These are phyloP conservation scores for Nothura maculosa DNA, from an alignment of 2,797 vertebrate species.

Conservation along the genomic window DNA sequence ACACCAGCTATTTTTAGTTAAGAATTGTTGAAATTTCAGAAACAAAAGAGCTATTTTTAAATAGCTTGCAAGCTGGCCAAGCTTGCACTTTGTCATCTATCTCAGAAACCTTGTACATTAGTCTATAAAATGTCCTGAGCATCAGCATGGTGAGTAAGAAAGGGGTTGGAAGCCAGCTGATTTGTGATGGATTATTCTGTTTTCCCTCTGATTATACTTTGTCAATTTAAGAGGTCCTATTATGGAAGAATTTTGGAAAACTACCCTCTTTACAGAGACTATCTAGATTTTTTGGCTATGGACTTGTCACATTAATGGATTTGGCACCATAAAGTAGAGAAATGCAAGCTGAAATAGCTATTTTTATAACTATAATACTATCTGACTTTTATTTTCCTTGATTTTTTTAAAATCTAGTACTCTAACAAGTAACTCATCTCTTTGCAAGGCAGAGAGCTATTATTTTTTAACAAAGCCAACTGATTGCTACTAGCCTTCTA, in stretches of 20 bases:
- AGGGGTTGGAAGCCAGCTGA: neutral
- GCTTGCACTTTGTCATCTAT: neutral
- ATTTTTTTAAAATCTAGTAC: neutral
- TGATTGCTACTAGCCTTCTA: conserved; percentile 10
- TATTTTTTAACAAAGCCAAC: conserved; percentile 37
- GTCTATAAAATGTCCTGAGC: neutral
- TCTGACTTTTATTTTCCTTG: neutral
- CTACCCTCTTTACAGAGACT: neutral
- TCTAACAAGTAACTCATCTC: neutral
- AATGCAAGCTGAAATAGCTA: conserved; percentile 9
- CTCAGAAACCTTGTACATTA: neutral
- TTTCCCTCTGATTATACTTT: neutral
- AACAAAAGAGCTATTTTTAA: neutral
- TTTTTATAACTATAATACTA: neutral
- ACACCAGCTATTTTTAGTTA: neutral
- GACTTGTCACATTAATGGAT: neutral
- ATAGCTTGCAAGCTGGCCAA: no score
- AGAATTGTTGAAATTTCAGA: neutral
- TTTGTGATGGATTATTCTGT: neutral
- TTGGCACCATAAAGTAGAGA: neutral
- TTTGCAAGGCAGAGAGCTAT: neutral
- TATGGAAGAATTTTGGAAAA: neutral
- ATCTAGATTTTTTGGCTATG: neutral
- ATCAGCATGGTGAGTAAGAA: neutral
- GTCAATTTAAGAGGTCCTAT: neutral